Evolutionary conservation across 2,797 vertebrate species (phyloP).

Genomic region (Zalophus californianus): DNA sequence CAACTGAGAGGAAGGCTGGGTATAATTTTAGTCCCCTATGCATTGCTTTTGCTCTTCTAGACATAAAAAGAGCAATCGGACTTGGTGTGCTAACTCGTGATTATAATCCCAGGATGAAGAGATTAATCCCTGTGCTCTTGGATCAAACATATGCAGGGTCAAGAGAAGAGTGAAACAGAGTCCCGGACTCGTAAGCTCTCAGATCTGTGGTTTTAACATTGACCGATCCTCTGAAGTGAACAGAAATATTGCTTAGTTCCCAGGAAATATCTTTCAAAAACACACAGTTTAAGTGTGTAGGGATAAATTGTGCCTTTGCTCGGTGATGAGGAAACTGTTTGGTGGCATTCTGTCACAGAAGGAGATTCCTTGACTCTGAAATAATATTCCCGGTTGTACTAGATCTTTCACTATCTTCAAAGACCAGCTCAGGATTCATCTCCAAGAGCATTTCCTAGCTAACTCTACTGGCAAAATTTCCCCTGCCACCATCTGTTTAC

Average conservation of each 20-base stretch:
- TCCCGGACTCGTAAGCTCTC: neutral
- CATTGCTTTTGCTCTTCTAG: neutral
- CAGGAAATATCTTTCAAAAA: constrained; percentile 18
- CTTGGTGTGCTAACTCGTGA: neutral
- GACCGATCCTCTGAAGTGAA: constrained; percentile 18
- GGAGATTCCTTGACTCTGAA: neutral
- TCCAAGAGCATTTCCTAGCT: neutral
- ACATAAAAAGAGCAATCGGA: neutral
- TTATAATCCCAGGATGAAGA: neutral
- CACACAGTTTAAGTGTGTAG: neutral
- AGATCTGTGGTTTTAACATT: neutral
- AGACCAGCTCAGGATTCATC: neutral
- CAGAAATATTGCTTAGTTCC: constrained; percentile 19
- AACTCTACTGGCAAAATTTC: neutral
- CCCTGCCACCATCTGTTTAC: neutral
- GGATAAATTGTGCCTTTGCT: neutral
- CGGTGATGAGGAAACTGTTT: neutral
- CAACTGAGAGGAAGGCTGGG: neutral
- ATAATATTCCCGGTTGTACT: neutral
- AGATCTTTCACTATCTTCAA: neutral
- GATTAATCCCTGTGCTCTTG: neutral
- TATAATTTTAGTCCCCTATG: neutral
- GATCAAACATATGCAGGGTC: neutral
- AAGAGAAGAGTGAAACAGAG: constrained; percentile 17
- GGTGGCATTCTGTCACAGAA: neutral